These are phyloP conservation scores for Hexactinellida sp. DNA, from an alignment of 37 sponge, comb jelly and placozoan species.

Conservation along the genomic window DNA sequence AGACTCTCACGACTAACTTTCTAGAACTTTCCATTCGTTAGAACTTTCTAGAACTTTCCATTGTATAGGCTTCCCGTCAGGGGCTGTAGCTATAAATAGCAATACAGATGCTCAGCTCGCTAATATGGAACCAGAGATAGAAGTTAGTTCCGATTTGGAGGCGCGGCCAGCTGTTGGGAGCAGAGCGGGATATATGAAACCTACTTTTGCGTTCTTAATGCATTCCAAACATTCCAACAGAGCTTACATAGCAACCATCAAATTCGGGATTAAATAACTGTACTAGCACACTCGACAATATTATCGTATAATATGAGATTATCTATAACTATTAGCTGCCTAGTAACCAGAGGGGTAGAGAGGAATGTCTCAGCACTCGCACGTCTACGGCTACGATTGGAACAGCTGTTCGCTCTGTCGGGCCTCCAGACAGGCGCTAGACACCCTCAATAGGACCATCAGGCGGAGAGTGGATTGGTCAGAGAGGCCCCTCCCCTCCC, in stretches of 20 bases:
- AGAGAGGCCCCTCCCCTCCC: not conserved
- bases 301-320: not conserved
- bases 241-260: not conserved
- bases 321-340: not conserved
- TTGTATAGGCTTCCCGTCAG: too few relatives aligned
- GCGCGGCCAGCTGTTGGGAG: too few relatives aligned
- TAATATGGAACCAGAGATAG: too few relatives aligned
- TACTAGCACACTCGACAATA: not conserved
- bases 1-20: too few relatives aligned
- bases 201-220: not conserved
- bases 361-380: not conserved
- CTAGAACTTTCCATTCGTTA: too few relatives aligned
- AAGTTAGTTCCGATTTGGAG: too few relatives aligned
- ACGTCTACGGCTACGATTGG: not conserved
- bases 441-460: not conserved
- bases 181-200: not conserved
- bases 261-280: not conserved
- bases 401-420: not conserved
- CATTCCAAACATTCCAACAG: conserved; percentile 15
- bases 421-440: not conserved
- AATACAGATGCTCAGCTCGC: too few relatives aligned
- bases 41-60: too few relatives aligned
- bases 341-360: not conserved
- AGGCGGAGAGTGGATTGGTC: not conserved
- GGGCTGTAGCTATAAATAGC: too few relatives aligned